Evolutionary conservation across 2,888 invertebrate species (phyloP).

Genomic region (Schrankia costaestrigalis): DNA sequence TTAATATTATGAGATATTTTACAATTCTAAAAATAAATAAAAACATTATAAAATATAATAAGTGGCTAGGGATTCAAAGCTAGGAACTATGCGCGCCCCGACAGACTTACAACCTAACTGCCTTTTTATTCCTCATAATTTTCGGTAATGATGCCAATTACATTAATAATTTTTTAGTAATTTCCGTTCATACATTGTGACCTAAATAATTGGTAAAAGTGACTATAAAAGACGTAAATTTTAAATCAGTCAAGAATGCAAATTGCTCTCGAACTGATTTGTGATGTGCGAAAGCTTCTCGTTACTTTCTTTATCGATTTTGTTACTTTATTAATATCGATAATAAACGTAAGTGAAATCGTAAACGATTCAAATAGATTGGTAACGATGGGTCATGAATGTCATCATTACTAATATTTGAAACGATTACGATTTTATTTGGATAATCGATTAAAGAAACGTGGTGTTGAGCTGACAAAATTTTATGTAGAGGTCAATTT

Average conservation of each 20-base stretch:
- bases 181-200: slow-evolving; percentile 5
- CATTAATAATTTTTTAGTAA: slow-evolving; percentile 5
- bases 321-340: slow-evolving; percentile 26
- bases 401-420: slow-evolving; percentile 5
- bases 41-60: no score
- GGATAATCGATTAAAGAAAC: no score
- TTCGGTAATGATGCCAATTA: not conserved
- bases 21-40: no score
- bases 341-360: slow-evolving; percentile 27
- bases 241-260: slow-evolving; percentile 26
- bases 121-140: no score
- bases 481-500: no score
- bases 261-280: slow-evolving; percentile 27
- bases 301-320: slow-evolving; percentile 29
- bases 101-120: no score
- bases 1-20: no score
- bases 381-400: slow-evolving; percentile 5
- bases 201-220: slow-evolving; percentile 11
- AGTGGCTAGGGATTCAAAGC: no score
- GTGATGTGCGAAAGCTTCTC: slow-evolving; percentile 33
- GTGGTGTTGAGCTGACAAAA: no score
- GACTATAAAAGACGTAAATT: slow-evolving; percentile 12
- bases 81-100: no score
- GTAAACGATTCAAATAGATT: slow-evolving; percentile 22
- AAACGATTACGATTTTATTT: not conserved